Evolutionary conservation across 2,797 vertebrate species (phyloP), one percentile per base, ranked within the genome.

Genomic region (Enteromius mattozi): DNA sequence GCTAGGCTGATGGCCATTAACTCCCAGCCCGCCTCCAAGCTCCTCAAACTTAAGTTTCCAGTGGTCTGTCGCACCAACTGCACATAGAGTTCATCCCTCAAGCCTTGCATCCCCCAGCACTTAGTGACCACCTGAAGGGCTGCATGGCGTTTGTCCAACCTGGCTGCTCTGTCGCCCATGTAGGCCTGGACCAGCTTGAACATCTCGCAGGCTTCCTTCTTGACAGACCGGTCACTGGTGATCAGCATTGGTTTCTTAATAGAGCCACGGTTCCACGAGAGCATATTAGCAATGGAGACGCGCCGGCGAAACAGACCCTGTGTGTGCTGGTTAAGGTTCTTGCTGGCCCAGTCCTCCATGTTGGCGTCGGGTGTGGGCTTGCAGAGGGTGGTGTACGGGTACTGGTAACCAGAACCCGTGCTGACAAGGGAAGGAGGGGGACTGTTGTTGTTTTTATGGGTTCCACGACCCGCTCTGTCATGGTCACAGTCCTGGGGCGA

Each of bases 211-310:
- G 95, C 94, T 87, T 96, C 95, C 35, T 96, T 96, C 80, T 95
- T 96, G 88, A 96, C 82, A 61, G 91, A 42, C 3, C 93, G 92
- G 88, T 94, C 94, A 84, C 93, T 95, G 10, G 94, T 95, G 88
- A 95, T 94, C 80, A 96, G 92, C 95, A 96, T 96, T 1, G 95
- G 95, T 85, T 96, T 96, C 86, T 94, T 95, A 89, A 96, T 96
- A 42, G 95, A 95, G 83, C 94, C 89, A 0, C 94, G 92, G 0
- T 94, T 96, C 95, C 95, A 96, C 2, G 95, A 95, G 0, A 96
- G 92, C 95, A 96, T 95, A 89, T 94, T 96, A 86, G 95, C 93
- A 75, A 96, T 92, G 78, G 95, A 96, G 74, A 96, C 89, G 66
- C 94, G 92, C 0, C 95, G 91, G 4, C 95, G 94, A 88, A 96